phyloP scores from a whole-genome alignment of 2,113 vertebrate genomes.

The Urocitellus parryii region DNA sequence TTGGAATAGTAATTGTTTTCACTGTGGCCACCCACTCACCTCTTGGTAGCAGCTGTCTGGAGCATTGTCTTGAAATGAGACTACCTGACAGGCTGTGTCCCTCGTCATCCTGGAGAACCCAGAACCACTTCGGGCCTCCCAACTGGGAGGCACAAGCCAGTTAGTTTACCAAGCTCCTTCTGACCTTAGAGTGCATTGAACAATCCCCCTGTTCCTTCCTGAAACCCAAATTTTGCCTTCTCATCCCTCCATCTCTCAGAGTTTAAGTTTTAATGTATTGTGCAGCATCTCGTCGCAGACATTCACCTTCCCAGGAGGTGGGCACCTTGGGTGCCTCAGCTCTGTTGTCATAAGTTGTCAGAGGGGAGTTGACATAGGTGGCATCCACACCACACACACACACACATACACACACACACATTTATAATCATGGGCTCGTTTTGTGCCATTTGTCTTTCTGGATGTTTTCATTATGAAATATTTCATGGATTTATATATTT shows the following conservation, averaged over 20 bases:
- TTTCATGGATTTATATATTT: background rate
- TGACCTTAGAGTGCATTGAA: background rate
- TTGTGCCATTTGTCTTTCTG: background rate
- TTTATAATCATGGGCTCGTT: background rate
- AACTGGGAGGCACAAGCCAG: background rate
- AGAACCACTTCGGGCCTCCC: background rate
- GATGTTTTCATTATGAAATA: conserved; percentile 26
- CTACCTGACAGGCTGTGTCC: rapidly evolving
- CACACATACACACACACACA: background rate
- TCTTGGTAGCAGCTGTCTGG: background rate
- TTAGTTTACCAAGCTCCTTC: background rate
- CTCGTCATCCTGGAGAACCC: background rate
- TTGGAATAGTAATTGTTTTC: background rate
- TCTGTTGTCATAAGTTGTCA: background rate
- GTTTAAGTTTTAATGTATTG: background rate
- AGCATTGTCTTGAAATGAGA: background rate
- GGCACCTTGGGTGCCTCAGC: background rate
- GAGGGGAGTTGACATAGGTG: background rate
- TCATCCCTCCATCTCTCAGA: background rate
- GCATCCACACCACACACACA: background rate
- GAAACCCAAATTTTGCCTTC: background rate
- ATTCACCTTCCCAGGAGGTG: background rate
- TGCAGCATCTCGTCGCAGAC: background rate
- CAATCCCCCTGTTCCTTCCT: background rate
- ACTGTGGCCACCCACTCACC: background rate